Conservation (phyloP, 2,113 vertebrate species). For the Papio anubis region DNA sequence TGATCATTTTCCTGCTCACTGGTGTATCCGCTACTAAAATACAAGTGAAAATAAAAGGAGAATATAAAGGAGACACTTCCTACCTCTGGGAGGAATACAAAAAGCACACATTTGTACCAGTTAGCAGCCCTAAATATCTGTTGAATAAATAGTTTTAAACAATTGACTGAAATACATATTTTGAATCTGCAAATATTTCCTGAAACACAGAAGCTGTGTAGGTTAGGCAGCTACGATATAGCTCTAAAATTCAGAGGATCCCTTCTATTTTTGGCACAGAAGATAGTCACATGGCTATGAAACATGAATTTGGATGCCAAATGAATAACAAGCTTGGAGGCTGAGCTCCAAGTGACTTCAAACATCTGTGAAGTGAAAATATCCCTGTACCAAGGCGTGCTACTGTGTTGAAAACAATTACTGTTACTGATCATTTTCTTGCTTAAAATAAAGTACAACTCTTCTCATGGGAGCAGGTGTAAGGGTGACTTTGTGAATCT, state of each 20-base stretch:
- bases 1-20: neutral
- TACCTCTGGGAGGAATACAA: neutral
- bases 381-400: neutral
- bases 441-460: neutral
- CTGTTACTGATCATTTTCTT: constrained; percentile 10
- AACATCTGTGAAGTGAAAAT: constrained; percentile 56
- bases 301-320: constrained; percentile 34
- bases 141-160: neutral
- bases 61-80: neutral
- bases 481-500: neutral
- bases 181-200: neutral
- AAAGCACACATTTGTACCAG: neutral
- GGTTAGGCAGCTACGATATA: neutral
- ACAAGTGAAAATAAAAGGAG: neutral
- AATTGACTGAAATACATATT: neutral
- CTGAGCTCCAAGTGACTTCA: constrained; percentile 7
- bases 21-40: neutral
- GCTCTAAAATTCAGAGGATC: constrained; percentile 11
- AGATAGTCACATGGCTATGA: neutral
- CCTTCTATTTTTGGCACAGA: neutral
- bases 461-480: constrained; percentile 33
- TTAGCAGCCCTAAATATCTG: neutral
- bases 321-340: constrained; percentile 4
- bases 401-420: neutral
- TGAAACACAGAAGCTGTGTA: neutral